Base-by-base conservation (phyloP, 2,888 invertebrate genomes). In the Carabus problematicus region DNA sequence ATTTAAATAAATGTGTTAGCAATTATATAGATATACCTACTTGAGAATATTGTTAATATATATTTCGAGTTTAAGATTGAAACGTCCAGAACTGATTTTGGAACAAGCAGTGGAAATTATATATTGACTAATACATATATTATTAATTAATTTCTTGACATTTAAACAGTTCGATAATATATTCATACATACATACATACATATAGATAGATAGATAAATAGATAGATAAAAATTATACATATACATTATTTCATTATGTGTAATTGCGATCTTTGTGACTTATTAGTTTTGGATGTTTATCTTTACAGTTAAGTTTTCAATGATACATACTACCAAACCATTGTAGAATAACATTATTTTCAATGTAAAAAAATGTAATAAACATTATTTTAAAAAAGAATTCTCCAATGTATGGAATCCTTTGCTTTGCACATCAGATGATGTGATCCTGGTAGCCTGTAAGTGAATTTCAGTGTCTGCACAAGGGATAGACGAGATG, bases 331-430 rank as follows among this genome's bases (percentile, higher is more conserved):
- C 29, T 29, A 29, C 60, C 18, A 59, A 59, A 39, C 45, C 54
- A 43, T 16, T 66, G 66, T 66, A 66, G 66, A 58, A 58, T 56
- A 55, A 64, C 39, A 64, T 69, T 69, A 61, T 69, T 69, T 69
- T 69, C 67, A 56, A 69, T 69, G 69, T 69, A 69, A 61, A 61
- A n/a, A 69, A 62, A 62, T 69, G 69, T 69, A 69, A 69, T 69
- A 69, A 58, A 69, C 43, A 69, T 69, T 69, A 69, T 69, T 69
- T 62, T 62, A 69, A 69, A 42, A 69, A 55, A 55, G 16, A 11
- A 7, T 42, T 45, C 29, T 19, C 4, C 29, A 3, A 6, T 29
- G 29, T 29, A 29, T 29, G 29, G 9, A 29, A 3, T 11, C 1
- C 8, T 2, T 56, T 29, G 6, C 14, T 29, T 56, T 56, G 18